phyloP scores from a whole-genome alignment of 2,888 invertebrate species.

The Eupithecia centaureata region DNA sequence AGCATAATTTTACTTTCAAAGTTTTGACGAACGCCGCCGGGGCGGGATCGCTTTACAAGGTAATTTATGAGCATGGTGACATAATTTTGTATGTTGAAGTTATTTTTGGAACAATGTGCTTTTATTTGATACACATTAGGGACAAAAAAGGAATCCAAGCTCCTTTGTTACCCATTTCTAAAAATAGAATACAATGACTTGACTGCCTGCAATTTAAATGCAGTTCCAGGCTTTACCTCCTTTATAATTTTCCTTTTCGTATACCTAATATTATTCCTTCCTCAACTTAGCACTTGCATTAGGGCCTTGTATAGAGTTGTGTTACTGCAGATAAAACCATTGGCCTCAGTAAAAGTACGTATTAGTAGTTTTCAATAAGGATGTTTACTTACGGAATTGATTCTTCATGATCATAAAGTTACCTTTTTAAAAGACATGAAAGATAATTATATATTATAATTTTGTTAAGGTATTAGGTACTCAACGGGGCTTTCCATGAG shows the following conservation, averaged over 20 bases:
- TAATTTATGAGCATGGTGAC: constrained; percentile 22
- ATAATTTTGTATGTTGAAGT: constrained; percentile 3
- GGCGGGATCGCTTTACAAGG: constrained; percentile 16
- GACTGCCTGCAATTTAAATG: not conserved
- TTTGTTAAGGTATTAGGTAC: too few relatives aligned
- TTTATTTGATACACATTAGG: not conserved
- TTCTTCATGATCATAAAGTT: not conserved
- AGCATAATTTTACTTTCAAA: not conserved
- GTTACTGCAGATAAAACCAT: not conserved
- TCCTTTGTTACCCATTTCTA: not conserved
- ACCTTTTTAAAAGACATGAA: too few relatives aligned
- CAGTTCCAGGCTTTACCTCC: not conserved
- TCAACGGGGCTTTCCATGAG: too few relatives aligned
- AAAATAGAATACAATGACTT: not conserved
- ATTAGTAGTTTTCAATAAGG: constrained; percentile 4
- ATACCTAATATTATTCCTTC: not conserved
- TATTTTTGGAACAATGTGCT: not conserved
- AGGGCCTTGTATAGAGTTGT: not conserved
- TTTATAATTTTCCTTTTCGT: not conserved
- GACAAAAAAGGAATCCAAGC: not conserved
- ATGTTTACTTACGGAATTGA: constrained; percentile 2
- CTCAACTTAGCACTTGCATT: not conserved
- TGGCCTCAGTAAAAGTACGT: not conserved
- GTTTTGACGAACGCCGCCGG: constrained; percentile 18
- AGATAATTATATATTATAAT: too few relatives aligned